Percentiles rank a stretch among this genome's conserved stretches.
Conservation (phyloP, 2,113 vertebrate genomes). For the Austrofundulus limnaeus region DNA sequence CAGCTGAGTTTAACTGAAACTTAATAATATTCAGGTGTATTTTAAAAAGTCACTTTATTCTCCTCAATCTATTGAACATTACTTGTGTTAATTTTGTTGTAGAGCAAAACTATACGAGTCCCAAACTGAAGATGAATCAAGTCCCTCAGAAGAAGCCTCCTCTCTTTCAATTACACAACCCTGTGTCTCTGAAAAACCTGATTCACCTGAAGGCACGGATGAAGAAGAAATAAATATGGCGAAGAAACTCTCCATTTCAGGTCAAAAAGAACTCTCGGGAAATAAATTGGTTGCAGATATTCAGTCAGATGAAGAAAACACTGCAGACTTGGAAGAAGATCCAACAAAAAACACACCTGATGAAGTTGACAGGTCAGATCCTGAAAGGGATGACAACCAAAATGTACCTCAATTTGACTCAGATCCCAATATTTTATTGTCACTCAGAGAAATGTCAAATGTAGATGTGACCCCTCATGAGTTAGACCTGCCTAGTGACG, state of each 20-base stretch:
- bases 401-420: conserved; percentile 28
- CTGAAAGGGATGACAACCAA: conserved; percentile 31
- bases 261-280: conserved; percentile 10
- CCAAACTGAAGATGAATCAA: conserved; percentile 41
- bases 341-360: conserved; percentile 16
- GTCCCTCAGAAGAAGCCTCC: conserved; percentile 24
- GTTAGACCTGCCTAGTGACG: conserved; percentile 13
- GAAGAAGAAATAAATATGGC: conserved; percentile 17
- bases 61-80: neutral
- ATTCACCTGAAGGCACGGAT: conserved; percentile 23
- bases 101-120: conserved; percentile 54
- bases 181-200: conserved; percentile 14
- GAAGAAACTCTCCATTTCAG: conserved; percentile 1
- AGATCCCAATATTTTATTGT: conserved; percentile 19
- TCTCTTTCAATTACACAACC: conserved; percentile 20
- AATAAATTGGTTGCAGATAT: conserved; percentile 30
- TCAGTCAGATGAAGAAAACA: conserved; percentile 36
- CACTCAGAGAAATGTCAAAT: conserved; percentile 27
- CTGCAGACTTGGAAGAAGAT: conserved; percentile 11
- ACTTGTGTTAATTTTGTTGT: neutral
- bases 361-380: conserved; percentile 14
- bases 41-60: conserved; percentile 1
- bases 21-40: neutral
- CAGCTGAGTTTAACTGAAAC: conserved; percentile 4
- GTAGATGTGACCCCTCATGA: conserved; percentile 59